Evolutionary conservation across 2,888 invertebrate species (phyloP).

Genomic region (Conops quadrifasciatus): DNA sequence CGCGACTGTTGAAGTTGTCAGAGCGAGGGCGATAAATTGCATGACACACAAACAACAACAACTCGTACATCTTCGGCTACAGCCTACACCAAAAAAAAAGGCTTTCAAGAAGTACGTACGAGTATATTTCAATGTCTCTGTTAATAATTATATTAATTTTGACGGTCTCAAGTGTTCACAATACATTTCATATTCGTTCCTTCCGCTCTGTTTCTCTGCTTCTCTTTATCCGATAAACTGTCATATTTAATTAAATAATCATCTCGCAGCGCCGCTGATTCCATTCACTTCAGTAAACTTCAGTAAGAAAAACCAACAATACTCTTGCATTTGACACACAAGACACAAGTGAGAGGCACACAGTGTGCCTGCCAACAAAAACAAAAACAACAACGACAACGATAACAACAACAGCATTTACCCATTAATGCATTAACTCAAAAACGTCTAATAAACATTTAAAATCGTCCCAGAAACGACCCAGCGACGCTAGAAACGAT

Average conservation of each 20-base stretch:
- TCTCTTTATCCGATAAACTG: constrained; percentile 4
- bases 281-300: constrained; percentile 15
- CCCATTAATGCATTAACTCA: background rate
- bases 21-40: constrained; percentile 5
- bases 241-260: constrained; percentile 36
- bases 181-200: constrained; percentile 26
- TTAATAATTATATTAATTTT: constrained; percentile 24
- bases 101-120: background rate
- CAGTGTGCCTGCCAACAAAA: background rate
- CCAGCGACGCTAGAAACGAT: background rate
- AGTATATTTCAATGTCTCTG: background rate
- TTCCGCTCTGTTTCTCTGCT: background rate
- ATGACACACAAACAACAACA: background rate
- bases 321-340: constrained; percentile 22
- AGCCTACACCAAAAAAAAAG: background rate
- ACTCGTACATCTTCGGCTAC: background rate
- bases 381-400: constrained; percentile 5
- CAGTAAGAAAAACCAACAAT: background rate
- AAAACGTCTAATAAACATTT: background rate
- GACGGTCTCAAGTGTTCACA: constrained; percentile 13
- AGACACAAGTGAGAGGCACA: background rate
- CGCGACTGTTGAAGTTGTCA: constrained; percentile 23
- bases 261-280: constrained; percentile 25
- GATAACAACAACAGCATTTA: background rate
- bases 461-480: background rate